Percentiles rank a stretch among this genome's conserved stretches.
Conservation (phyloP, 2,113 vertebrate species). For the Tachysurus fulvidraco region DNA sequence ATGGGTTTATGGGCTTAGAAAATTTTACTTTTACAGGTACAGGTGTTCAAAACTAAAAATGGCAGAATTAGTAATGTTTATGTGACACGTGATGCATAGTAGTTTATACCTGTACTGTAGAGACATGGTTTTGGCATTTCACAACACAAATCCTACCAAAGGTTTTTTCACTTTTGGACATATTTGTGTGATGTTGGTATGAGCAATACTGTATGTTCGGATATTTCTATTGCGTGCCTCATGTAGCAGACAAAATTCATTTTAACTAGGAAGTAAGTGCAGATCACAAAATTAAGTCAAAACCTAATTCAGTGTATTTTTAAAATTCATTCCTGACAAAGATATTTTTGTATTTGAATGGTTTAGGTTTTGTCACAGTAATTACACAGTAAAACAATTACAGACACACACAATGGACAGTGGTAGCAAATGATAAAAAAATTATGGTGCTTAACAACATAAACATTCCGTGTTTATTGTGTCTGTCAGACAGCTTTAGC, state of each 20-base stretch:
- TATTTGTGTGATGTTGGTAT: not conserved
- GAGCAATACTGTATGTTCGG: not conserved
- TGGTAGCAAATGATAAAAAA: constrained; percentile 47
- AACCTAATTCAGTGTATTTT: not conserved
- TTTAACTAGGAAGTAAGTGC: not conserved
- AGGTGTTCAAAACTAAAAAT: not conserved
- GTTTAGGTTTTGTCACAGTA: constrained; percentile 39
- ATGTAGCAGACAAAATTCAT: not conserved
- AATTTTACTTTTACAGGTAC: constrained; percentile 11
- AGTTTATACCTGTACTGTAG: not conserved
- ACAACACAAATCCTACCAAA: not conserved
- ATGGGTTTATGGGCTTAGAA: not conserved
- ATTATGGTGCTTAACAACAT: constrained; percentile 52
- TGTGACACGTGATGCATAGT: not conserved
- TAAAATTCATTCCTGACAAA: constrained; percentile 11
- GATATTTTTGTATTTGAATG: constrained; percentile 53
- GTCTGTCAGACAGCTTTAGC: constrained; percentile 28
- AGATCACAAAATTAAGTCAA: not conserved
- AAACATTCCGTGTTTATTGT: constrained; percentile 36
- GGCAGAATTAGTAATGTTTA: constrained; percentile 2
- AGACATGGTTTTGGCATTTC: not conserved
- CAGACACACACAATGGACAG: constrained; percentile 44
- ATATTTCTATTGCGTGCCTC: no score
- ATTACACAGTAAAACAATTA: constrained; percentile 52
- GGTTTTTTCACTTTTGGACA: no score